These are phyloP conservation scores for Oceanodroma leucorhoa DNA, from an alignment of 2,797 vertebrate genomes.

Conservation along the genomic window DNA sequence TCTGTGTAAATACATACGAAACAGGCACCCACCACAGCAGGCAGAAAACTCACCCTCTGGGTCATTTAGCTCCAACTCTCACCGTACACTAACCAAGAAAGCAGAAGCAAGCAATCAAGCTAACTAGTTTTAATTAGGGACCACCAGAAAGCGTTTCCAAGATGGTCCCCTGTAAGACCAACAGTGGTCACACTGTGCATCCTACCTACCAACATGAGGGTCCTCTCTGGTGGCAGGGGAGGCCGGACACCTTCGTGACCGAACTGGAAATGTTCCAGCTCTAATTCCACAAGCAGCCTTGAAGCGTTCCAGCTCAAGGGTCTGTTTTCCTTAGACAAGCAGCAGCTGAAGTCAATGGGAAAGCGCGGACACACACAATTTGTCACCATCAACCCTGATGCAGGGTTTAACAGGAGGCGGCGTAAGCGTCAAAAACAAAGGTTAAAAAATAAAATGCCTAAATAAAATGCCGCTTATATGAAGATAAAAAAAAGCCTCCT, in stretches of 20 bases:
- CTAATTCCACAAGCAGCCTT: background rate
- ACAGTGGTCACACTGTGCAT: fast-evolving
- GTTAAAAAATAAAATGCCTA: background rate
- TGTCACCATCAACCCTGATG: background rate
- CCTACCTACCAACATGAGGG: fast-evolving
- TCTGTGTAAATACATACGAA: slow-evolving; percentile 25
- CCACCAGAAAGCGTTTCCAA: background rate
- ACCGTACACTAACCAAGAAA: background rate
- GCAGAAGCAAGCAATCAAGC: background rate
- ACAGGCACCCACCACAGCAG: background rate
- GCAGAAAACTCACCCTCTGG: background rate
- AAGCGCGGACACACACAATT: fast-evolving
- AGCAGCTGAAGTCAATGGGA: background rate
- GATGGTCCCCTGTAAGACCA: background rate
- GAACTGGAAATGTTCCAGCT: background rate
- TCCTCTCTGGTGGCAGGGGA: background rate
- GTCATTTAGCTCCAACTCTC: background rate
- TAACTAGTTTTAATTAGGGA: background rate
- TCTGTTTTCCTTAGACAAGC: background rate
- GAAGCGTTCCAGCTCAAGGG: background rate
- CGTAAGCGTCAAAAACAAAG: background rate
- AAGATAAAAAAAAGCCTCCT: background rate
- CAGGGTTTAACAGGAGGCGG: background rate
- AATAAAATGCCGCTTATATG: background rate
- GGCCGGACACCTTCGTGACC: background rate